phyloP scores from a whole-genome alignment of 2,888 invertebrate genomes.

The Geophilus truncorum region DNA sequence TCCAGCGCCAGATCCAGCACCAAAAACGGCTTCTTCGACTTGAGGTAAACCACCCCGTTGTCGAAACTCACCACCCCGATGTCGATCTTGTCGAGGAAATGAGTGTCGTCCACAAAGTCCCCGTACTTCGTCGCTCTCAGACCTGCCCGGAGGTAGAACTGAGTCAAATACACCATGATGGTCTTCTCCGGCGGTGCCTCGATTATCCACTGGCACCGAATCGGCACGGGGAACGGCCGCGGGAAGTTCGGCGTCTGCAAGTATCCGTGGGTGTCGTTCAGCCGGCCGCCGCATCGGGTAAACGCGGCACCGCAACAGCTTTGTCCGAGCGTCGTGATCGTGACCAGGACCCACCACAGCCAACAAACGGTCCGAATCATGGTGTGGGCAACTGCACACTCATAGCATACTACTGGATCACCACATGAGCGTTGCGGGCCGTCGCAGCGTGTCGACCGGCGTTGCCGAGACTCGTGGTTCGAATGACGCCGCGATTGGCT shows the following conservation, averaged over 20 bases:
- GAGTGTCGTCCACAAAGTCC: conserved; percentile 41
- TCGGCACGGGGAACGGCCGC: conserved; percentile 70
- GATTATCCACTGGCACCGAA: conserved; percentile 81
- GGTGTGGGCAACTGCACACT: background rate
- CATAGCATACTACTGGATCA: no score
- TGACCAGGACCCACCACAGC: background rate
- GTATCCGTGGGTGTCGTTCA: conserved; percentile 55
- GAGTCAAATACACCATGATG: conserved; percentile 80
- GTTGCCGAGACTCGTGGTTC: background rate
- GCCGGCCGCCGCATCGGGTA: conserved; percentile 31
- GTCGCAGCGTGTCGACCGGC: background rate
- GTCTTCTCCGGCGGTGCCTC: conserved; percentile 59
- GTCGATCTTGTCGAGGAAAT: conserved; percentile 41
- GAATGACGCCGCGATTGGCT: background rate
- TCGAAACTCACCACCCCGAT: conserved; percentile 43
- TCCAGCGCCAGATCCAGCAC: conserved; percentile 71
- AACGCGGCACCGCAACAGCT: background rate
- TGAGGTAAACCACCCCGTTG: conserved; percentile 42
- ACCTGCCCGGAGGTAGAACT: conserved; percentile 63
- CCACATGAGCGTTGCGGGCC: background rate
- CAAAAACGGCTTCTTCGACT: conserved; percentile 62
- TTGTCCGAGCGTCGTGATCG: background rate
- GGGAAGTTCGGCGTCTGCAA: conserved; percentile 83
- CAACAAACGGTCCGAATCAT: background rate
- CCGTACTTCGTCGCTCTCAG: conserved; percentile 43